Percentiles rank a stretch among this genome's conserved stretches.
phyloP scores from a whole-genome alignment of 2,888 invertebrate species.

The Matsumyia berberina region DNA sequence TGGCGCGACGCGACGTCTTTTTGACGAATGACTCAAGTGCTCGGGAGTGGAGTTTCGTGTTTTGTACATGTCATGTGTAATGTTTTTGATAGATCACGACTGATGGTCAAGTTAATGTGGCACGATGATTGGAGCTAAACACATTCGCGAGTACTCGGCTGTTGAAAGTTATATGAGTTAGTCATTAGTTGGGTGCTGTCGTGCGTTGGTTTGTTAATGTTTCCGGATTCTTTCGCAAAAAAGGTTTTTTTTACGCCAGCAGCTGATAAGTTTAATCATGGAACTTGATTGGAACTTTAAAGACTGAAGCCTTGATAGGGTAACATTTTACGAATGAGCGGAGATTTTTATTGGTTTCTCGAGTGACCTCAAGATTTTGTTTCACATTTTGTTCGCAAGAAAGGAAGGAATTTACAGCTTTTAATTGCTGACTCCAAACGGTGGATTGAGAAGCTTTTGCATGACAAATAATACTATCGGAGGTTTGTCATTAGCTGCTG shows the following conservation, averaged over 20 bases:
- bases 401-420: too few relatives aligned
- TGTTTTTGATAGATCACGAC: constrained; percentile 74
- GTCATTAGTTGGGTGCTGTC: constrained; percentile 4
- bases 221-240: constrained; percentile 20
- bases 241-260: background rate
- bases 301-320: too few relatives aligned
- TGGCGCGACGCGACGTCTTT: constrained; percentile 44
- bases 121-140: constrained; percentile 55
- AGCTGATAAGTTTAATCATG: background rate
- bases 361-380: too few relatives aligned
- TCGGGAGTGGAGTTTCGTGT: constrained; percentile 70
- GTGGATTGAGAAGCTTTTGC: too few relatives aligned
- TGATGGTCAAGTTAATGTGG: constrained; percentile 73
- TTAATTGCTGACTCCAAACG: too few relatives aligned
- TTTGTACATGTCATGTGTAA: constrained; percentile 71
- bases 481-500: too few relatives aligned
- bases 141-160: constrained; percentile 4
- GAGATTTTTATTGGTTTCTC: too few relatives aligned
- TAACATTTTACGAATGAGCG: too few relatives aligned
- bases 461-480: too few relatives aligned
- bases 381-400: too few relatives aligned
- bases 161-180: constrained; percentile 51
- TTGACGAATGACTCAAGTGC: constrained; percentile 74
- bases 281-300: too few relatives aligned
- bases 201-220: background rate